Base-by-base conservation (phyloP, 2,888 invertebrate genomes). In the Nineta flava region DNA sequence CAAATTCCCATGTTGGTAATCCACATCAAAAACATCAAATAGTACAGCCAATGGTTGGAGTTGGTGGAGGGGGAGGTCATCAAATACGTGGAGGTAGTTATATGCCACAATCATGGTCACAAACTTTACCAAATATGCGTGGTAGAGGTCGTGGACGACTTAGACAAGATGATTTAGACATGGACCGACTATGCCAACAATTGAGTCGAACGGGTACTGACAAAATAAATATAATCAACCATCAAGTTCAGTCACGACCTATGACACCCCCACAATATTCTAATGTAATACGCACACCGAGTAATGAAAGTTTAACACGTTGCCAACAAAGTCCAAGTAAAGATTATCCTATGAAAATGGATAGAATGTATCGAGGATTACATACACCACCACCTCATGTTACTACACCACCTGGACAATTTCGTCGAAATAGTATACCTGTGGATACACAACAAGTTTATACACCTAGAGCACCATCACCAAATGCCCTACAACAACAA, bases 101-200 rank as follows among this genome's bases (percentile, higher is more conserved):
- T 32, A 17, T 26, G 2, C 43, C 31, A 12, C 35, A n/a, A 19
- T 13, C 62, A 53, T 76, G 78, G 73, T 79, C 79, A 13, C 77
- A 79, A 58, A 82, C 83, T 12, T 62, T 81, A 54, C 81, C 81
- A 32, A 60, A 61, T 26, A 63, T 66, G 41, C 61, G 68, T 48
- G 73, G 76, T 47, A 68, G 81, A 57, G 82, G 81, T 26, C 70
- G 83, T 56, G 79, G 79, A 12, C 69, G 79, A 51, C 64, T 75
- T 47, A 68, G 73, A 55, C 73, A 75, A 17, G 72, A 74, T 59
- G 77, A 78, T 46, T 58, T 64, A 35, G 68, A 68, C 60, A 59
- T 53, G 55, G 70, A 53, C 65, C 69, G 44, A 61, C 62, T 49
- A 71, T 72, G 34, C 72, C 72, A 15, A 38, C 38, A 38, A 3